Evolutionary conservation across 1,140 invertebrate species (phyloP).

Genomic region (Arctopsyche grandis): DNA sequence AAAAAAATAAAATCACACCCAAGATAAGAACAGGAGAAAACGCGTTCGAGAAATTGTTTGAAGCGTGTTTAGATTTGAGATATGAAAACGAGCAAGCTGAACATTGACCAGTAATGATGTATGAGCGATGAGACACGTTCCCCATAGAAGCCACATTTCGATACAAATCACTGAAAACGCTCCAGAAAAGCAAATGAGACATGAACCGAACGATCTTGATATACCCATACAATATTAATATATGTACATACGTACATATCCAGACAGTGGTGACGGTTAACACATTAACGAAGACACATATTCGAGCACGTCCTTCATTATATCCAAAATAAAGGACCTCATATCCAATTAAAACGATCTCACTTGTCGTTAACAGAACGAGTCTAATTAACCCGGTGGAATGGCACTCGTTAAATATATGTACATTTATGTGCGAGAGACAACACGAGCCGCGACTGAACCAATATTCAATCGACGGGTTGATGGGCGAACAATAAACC

Average conservation of each 20-base stretch:
- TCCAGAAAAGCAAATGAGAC: no score
- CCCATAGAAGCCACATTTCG: background rate
- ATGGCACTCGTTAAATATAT: background rate
- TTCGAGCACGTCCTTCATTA: no score
- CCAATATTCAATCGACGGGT: slow-evolving; percentile 19
- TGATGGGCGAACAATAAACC: slow-evolving; percentile 36
- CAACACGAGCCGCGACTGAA: background rate
- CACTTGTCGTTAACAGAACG: no score
- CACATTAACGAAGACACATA: no score
- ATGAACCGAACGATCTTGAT: no score
- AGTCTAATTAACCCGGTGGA: background rate
- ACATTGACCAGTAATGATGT: slow-evolving; percentile 1
- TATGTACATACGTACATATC: background rate
- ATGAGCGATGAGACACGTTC: background rate
- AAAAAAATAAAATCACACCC: background rate
- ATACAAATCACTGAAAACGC: background rate
- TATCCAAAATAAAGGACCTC: no score
- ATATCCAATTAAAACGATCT: no score
- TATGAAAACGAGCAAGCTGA: background rate
- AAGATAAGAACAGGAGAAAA: background rate
- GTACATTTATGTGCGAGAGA: no score
- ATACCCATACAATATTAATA: no score
- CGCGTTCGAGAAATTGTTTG: background rate
- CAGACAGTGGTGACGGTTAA: no score
- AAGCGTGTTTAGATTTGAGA: background rate